phyloP scores from a whole-genome alignment of 2,888 invertebrate species.

The Adelognathus sp. region DNA sequence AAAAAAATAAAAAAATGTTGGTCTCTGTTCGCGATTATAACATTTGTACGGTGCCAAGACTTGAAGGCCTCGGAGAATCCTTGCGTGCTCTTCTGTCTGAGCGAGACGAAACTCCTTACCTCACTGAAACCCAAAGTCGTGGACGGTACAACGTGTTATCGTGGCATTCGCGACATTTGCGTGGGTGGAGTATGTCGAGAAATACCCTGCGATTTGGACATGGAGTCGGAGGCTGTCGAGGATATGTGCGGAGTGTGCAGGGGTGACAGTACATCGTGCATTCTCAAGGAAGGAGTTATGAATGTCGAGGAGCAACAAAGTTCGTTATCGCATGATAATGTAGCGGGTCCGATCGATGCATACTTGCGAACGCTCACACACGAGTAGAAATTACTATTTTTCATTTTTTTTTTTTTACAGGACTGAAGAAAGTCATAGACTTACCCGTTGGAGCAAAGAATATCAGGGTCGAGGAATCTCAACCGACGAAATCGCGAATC shows the following conservation, averaged over 20 bases:
- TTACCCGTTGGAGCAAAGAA: constrained; percentile 82
- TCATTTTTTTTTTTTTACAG: no score
- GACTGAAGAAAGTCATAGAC: constrained; percentile 74
- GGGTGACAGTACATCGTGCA: constrained; percentile 84
- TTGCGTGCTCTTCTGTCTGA: constrained; percentile 76
- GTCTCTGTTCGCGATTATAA: no score
- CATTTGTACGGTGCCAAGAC: constrained; percentile 60
- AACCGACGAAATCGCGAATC: constrained; percentile 82
- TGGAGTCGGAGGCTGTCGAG: constrained; percentile 83
- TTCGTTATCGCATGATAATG: constrained; percentile 48
- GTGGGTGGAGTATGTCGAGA: constrained; percentile 82
- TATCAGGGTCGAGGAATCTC: constrained; percentile 82
- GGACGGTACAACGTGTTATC: constrained; percentile 83
- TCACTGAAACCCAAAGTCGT: constrained; percentile 81
- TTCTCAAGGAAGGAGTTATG: constrained; percentile 75
- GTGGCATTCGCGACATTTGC: constrained; percentile 82
- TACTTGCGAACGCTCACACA: neutral
- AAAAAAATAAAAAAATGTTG: neutral
- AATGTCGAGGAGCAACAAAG: constrained; percentile 75
- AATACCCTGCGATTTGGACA: constrained; percentile 83
- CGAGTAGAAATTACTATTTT: neutral
- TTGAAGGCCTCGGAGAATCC: constrained; percentile 74
- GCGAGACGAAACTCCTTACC: constrained; percentile 74
- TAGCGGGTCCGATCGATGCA: neutral
- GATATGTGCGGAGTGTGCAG: constrained; percentile 86